Evolutionary conservation across 2,888 invertebrate species (phyloP), one percentile per base, ranked within the genome.

Genomic region (Leptothorax acervorum): DNA sequence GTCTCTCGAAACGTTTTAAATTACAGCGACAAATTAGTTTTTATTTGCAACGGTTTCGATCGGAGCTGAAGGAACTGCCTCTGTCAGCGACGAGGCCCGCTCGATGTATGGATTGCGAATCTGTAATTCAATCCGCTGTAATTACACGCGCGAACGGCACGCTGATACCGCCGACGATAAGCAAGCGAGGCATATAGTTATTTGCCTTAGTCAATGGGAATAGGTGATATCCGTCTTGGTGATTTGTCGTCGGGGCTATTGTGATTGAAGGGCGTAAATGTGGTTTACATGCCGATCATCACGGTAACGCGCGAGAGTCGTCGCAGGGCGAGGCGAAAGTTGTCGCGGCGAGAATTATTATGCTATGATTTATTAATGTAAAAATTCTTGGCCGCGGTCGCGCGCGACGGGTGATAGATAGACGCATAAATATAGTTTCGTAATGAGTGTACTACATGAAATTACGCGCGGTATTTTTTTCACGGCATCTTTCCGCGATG

Each of bases 111-210:
- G 28, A 45, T 68, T 71, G 45, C 48, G 35, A 45, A 79, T 79
- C 60, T 45, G 74, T 81, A 71, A 79, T 79, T 79, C 35, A 60
- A 79, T 60, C 74, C 74, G 45, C 23, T 60, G 57, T 79, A 73
- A 81, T 81, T 81, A 73, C 75, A 81, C 60, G 39, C 79, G 74
- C 79, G 79, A 79, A 15, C 48, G 45, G 48, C 23, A 11, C 48
- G 23, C 48, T 35, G 79, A 79, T 79, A 79, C 79, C 60, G 18
- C 57, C 11, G 42, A 12, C 57, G 79, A 79, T 79, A 71, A 18
- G 31, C 42, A 35, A 15, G 39, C 48, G 42, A 53, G 55, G 35
- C 57, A 66, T 48, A 79, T 48, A 79, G 1, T 60, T 48, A 81
- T 62, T 81, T 74, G 74, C 60, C 45, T 48, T 35, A 28, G 23